Conservation (phyloP, 2,797 vertebrate species). For the Cossypha niveicapilla region DNA sequence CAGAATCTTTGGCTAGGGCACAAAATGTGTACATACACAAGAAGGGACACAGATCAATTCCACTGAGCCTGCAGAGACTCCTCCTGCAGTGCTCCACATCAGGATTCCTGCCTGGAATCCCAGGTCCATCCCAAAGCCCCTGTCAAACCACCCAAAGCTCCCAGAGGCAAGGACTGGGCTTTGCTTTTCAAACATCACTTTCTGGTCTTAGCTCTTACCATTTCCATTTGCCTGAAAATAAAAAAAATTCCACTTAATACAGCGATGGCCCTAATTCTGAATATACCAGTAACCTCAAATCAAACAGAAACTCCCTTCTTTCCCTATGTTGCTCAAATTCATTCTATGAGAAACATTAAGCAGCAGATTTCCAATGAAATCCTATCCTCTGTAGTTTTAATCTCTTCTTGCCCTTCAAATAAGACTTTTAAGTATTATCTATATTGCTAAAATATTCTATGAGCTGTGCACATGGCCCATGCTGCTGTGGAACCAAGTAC, state of each 20-base stretch:
- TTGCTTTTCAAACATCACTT: neutral
- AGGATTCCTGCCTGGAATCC: neutral
- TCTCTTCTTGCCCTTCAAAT: slow-evolving; percentile 36
- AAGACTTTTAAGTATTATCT: slow-evolving; percentile 37
- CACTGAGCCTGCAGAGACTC: neutral
- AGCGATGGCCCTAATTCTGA: neutral
- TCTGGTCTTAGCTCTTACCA: neutral
- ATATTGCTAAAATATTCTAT: slow-evolving; percentile 13
- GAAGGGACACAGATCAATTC: accelerated
- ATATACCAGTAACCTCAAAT: neutral
- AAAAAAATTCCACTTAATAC: neutral
- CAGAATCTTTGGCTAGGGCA: neutral
- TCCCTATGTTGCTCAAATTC: neutral
- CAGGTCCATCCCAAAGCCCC: neutral
- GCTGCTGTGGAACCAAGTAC: neutral
- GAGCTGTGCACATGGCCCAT: neutral
- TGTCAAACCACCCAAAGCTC: neutral
- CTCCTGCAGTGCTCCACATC: neutral
- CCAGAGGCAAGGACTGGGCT: neutral
- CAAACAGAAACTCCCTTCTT: neutral
- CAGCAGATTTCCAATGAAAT: slow-evolving; percentile 27
- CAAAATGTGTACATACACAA: neutral
- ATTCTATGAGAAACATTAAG: neutral
- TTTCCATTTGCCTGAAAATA: neutral
- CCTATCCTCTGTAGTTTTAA: slow-evolving; percentile 40